These are phyloP conservation scores for Polypedilum pembai DNA, from an alignment of 1,140 invertebrate species.

Conservation along the genomic window DNA sequence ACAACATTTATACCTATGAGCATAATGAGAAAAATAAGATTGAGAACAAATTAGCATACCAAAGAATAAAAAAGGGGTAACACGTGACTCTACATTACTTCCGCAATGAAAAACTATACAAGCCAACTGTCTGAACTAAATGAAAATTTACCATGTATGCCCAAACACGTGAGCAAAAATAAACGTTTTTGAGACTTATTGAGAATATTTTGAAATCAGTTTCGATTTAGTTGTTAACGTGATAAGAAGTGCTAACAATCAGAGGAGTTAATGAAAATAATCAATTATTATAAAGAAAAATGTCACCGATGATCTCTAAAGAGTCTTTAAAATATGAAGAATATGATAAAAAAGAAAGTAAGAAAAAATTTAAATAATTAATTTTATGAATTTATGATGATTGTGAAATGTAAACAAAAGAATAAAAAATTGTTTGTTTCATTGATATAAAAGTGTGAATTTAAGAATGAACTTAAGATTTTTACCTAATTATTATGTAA, in stretches of 20 bases:
- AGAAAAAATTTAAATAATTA: no score
- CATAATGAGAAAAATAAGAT: not conserved
- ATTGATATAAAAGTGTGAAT: no score
- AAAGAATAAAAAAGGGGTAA: not conserved
- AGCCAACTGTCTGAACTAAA: conserved; percentile 11
- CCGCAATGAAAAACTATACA: not conserved
- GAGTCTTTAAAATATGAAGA: not conserved
- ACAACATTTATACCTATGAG: not conserved
- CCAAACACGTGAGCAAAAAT: not conserved
- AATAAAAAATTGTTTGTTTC: no score
- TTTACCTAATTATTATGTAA: no score
- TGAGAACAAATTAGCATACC: not conserved
- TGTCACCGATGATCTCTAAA: not conserved
- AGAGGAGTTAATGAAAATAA: not conserved
- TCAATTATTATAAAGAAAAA: not conserved
- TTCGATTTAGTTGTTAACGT: not conserved
- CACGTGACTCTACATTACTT: not conserved
- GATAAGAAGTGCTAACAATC: conserved; percentile 2
- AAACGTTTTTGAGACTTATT: conserved; percentile 7
- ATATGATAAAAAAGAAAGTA: not conserved
- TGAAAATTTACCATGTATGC: not conserved
- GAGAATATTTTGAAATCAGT: conserved; percentile 20
- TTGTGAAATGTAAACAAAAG: no score
- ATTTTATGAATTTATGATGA: no score
- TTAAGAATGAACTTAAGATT: no score